Base-by-base conservation (phyloP, 2,797 vertebrate species). In the Momotus momota region DNA sequence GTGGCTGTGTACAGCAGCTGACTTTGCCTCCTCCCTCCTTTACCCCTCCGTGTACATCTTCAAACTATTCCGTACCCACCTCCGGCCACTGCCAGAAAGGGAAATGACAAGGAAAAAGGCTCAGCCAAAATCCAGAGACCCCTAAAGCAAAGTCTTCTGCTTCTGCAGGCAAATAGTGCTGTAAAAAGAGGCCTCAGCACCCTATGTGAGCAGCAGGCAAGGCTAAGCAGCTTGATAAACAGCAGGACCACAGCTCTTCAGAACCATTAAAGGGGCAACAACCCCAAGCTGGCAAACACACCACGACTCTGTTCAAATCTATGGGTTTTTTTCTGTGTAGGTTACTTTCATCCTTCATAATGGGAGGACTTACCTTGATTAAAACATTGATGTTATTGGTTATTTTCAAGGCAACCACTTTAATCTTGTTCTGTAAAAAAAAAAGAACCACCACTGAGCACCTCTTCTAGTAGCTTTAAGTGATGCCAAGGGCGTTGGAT, bases 381-480 rank as follows among this genome's bases (percentile, higher is more conserved):
- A 99, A 98, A 97, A 99, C 98, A 58, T 99, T 99, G 96, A 99
- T 99, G 97, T 99, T 99, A 98, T 99, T 99, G 66, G 99, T 99
- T 97, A 99, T 99, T 98, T 99, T 99, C 94, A 99, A 98, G 81
- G 99, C 99, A 96, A 99, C 99, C 86, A 99, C 99, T 98, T 99
- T 99, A 92, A 99, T 99, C 98, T 99, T 99, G 98, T 99, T 99
- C 99, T 99, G 97, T 58, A 97, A 96, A 97, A 71, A 75, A 79
- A 79, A 26, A 81, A 81, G 66, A 75, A 84, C 90, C 33, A 79
- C 13, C 13, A 43, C 70, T 96, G 80, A 97, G 83, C 46, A 58
- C 29, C 41, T 49, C 9, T 60, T 91, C 54, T 8, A 49, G 57
- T 10, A 88, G 35, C 45, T 60, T 70, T 69, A 60, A 46, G 55